Percentiles rank a stretch among this genome's conserved stretches.
These are phyloP conservation scores for Plectropomus leopardus DNA, from an alignment of 2,113 vertebrate genomes.

Conservation along the genomic window DNA sequence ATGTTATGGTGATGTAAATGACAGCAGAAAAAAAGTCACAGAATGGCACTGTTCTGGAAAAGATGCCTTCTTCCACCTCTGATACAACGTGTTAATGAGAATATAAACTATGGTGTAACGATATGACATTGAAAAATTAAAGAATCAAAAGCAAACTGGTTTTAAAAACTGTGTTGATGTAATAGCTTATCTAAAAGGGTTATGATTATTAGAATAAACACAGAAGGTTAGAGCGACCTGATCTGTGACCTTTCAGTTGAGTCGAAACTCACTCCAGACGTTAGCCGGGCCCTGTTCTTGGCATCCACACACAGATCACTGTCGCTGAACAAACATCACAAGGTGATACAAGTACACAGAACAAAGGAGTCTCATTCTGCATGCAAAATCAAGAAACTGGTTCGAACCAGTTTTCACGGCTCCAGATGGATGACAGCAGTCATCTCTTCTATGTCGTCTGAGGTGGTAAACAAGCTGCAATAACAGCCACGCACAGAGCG, in stretches of 20 bases:
- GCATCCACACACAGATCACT: constrained; percentile 12
- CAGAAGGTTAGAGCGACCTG: not conserved
- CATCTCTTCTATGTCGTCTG: constrained; percentile 35
- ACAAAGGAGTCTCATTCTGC: constrained; percentile 10
- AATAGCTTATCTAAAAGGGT: not conserved
- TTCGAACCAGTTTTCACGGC: constrained; percentile 43
- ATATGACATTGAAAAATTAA: not conserved
- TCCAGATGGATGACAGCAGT: constrained; percentile 20
- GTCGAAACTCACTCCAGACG: not conserved
- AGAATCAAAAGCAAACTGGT: not conserved
- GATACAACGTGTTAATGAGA: not conserved
- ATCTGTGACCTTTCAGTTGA: not conserved
- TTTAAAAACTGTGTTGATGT: not conserved
- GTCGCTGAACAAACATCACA: not conserved
- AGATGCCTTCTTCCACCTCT: not conserved
- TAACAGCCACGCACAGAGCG: constrained; percentile 5
- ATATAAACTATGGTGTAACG: not conserved
- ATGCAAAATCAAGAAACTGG: constrained; percentile 26
- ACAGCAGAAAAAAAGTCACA: not conserved
- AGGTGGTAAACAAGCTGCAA: not conserved
- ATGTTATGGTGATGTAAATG: not conserved
- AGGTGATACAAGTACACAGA: not conserved
- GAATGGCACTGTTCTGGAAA: not conserved
- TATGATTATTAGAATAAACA: not conserved
- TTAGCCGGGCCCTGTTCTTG: not conserved